Evolutionary conservation across 2,888 invertebrate species (phyloP).

Genomic region (Ophion ellenae): DNA sequence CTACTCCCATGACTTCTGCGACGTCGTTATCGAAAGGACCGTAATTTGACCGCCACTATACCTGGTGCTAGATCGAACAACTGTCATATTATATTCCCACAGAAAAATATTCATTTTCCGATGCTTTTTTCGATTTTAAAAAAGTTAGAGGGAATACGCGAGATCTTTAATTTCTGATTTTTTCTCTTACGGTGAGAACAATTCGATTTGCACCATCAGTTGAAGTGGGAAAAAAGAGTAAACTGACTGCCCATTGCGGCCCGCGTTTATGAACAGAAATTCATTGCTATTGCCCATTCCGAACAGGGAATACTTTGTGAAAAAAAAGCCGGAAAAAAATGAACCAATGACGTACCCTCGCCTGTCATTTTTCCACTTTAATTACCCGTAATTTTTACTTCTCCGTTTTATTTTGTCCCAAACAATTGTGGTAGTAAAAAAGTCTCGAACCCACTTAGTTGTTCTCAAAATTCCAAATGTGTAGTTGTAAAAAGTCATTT

Average conservation of each 20-base stretch:
- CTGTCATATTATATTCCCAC: neutral
- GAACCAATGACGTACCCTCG: too few relatives aligned
- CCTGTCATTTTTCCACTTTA: too few relatives aligned
- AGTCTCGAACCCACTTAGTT: neutral
- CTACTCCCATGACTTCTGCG: conserved; percentile 20
- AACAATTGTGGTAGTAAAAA: neutral
- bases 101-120: neutral
- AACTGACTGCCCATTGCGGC: too few relatives aligned
- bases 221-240: neutral
- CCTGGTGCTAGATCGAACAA: neutral
- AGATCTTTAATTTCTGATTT: neutral
- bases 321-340: too few relatives aligned
- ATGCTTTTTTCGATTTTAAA: neutral
- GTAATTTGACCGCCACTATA: neutral
- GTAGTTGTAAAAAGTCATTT: neutral
- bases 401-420: too few relatives aligned
- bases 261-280: too few relatives aligned
- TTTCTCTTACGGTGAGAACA: neutral
- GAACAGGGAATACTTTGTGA: too few relatives aligned
- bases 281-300: too few relatives aligned
- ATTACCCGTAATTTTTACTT: too few relatives aligned
- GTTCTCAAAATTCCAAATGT: too few relatives aligned
- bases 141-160: neutral
- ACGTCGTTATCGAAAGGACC: neutral
- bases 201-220: neutral